phyloP scores from a whole-genome alignment of 1,140 invertebrate species.

The Globodera rostochiensis region DNA sequence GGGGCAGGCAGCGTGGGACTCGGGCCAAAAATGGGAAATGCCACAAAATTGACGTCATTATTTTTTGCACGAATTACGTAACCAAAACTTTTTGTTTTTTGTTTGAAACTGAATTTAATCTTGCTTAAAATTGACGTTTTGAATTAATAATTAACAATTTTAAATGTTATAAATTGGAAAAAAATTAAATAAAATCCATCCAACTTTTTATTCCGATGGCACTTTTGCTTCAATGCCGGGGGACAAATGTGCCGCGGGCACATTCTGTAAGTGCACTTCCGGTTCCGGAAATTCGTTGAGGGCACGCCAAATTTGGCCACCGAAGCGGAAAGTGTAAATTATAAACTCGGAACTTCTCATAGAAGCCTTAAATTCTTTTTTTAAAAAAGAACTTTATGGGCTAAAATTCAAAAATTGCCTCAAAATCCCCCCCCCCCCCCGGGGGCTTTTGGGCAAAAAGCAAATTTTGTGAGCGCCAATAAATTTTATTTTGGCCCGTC shows the following conservation, averaged over 20 bases:
- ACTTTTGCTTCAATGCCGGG: background rate
- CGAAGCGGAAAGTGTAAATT: background rate
- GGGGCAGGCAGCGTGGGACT: background rate
- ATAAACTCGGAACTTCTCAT: background rate
- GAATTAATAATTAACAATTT: no score
- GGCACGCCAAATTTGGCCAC: background rate
- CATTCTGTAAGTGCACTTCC: conserved; percentile 2
- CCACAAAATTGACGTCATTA: no score
- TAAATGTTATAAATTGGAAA: background rate
- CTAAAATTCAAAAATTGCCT: no score
- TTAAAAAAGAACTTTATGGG: no score
- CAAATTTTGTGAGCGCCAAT: background rate
- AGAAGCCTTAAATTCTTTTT: no score
- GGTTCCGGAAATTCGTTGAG: background rate
- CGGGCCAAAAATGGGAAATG: background rate
- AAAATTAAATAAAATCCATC: background rate
- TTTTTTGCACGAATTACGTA: background rate
- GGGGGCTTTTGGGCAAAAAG: background rate
- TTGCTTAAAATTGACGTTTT: background rate
- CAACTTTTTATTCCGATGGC: background rate
- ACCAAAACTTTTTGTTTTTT: background rate
- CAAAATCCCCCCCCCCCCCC: no score
- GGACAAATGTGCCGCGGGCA: background rate
- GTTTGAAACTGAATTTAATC: no score
- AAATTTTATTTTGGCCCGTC: background rate